Evolutionary conservation across 2,113 vertebrate genomes (phyloP).

Genomic region (Numida meleagris): DNA sequence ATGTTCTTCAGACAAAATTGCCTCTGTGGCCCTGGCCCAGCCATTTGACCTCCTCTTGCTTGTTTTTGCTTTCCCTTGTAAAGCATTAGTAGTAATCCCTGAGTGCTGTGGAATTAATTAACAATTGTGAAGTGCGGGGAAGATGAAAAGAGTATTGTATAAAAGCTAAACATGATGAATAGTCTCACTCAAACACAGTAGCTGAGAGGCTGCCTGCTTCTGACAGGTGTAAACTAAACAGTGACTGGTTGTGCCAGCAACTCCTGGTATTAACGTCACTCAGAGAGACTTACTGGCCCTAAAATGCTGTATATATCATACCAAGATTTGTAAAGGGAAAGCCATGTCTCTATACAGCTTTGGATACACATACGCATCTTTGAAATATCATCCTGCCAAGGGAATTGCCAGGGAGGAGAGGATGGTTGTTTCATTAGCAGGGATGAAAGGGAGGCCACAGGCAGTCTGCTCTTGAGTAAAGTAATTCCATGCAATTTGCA

Average conservation of each 20-base stretch:
- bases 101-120: conserved; percentile 12
- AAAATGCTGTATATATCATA: rapidly evolving
- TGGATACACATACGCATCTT: too few species aligned
- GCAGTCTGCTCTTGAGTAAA: background rate
- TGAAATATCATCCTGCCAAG: background rate
- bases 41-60: background rate
- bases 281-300: background rate
- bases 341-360: background rate
- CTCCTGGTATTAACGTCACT: background rate
- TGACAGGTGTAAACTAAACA: conserved; percentile 38
- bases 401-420: background rate
- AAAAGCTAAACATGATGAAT: background rate
- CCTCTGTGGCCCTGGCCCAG: background rate
- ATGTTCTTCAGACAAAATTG: background rate
- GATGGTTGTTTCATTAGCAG: background rate
- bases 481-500: background rate
- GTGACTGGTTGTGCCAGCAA: background rate
- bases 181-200: background rate
- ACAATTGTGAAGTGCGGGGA: background rate
- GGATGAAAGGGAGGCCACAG: background rate
- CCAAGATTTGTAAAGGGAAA: background rate
- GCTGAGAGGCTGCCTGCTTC: background rate
- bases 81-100: background rate
- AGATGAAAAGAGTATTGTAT: conserved; percentile 14
- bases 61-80: background rate